Conservation (phyloP, 2,888 invertebrate species). For the Hypselothyrea guttata region DNA sequence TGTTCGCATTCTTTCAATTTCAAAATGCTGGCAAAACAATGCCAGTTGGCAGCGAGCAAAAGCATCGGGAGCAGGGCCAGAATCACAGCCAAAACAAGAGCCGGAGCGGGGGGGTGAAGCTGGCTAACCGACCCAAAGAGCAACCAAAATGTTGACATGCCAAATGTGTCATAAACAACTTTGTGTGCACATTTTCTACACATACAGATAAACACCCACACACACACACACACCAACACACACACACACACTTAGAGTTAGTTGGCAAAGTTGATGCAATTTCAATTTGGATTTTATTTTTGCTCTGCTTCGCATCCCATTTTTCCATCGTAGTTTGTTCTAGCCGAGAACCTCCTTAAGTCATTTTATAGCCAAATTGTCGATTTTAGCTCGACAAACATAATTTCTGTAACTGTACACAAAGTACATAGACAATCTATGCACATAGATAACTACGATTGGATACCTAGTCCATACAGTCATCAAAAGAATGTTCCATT, state of each 20-base stretch:
- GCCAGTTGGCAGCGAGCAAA: slow-evolving; percentile 19
- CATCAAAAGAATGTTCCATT: no score
- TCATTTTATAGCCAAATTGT: slow-evolving; percentile 36
- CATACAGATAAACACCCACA: slow-evolving; percentile 3
- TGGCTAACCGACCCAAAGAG: slow-evolving; percentile 17
- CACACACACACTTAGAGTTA: slow-evolving; percentile 3
- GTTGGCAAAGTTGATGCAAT: slow-evolving; percentile 47
- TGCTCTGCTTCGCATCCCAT: slow-evolving; percentile 1
- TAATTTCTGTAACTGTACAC: slow-evolving; percentile 9
- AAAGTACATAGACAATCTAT: slow-evolving; percentile 1
- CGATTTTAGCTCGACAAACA: slow-evolving; percentile 23
- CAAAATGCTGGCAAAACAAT: slow-evolving; percentile 43
- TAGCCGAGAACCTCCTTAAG: slow-evolving; percentile 15
- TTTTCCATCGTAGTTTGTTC: background rate
- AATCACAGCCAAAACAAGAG: background rate
- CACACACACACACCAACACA: background rate
- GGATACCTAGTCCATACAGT: no score
- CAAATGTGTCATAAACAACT: slow-evolving; percentile 60
- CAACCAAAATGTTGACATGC: slow-evolving; percentile 57
- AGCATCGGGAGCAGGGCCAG: no score
- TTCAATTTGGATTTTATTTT: slow-evolving; percentile 41
- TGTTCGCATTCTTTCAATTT: slow-evolving; percentile 18
- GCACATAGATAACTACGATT: background rate
- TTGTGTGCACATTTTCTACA: slow-evolving; percentile 34
- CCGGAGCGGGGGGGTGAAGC: background rate